A percentile compares a stretch with the other conserved stretches of the same genome.
These are phyloP conservation scores for Darevskia nairensis DNA, from an alignment of 2,797 vertebrate species.

Conservation along the genomic window DNA sequence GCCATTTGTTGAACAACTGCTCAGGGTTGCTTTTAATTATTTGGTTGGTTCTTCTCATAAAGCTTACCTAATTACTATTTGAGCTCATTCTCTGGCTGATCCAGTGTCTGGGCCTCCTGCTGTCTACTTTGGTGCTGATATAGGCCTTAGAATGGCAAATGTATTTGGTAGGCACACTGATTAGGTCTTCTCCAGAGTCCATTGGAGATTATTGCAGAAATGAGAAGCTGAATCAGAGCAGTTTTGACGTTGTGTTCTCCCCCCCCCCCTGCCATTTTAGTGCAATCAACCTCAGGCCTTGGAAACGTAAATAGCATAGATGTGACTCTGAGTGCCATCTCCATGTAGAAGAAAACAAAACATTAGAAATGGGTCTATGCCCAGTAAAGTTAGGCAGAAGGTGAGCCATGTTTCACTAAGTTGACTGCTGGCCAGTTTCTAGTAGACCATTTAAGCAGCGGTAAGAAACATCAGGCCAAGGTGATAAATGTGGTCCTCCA, in stretches of 20 bases:
- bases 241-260: not conserved
- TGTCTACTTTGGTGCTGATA: conserved; percentile 45
- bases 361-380: too few relatives aligned
- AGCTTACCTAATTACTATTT: conserved; percentile 64
- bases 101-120: conserved; percentile 62
- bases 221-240: conserved; percentile 33
- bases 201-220: not conserved
- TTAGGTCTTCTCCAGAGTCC: conserved; percentile 36
- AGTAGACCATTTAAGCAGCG: not conserved
- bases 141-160: conserved; percentile 63
- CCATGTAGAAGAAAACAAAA: not conserved
- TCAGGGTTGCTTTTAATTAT: conserved; percentile 69
- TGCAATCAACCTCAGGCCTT: conserved; percentile 8
- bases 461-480: too few relatives aligned
- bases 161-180: conserved; percentile 46
- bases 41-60: conserved; percentile 69
- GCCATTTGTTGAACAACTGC: conserved; percentile 63
- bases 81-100: conserved; percentile 47
- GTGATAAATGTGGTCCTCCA: too few relatives aligned
- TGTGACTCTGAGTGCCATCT: not conserved
- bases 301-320: not conserved
- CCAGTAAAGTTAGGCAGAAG: not conserved
- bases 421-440: not conserved
- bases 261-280: conserved; percentile 1
- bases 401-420: not conserved